Evolutionary conservation across 2,113 vertebrate species (phyloP).

Genomic region (Gavialis gangeticus): DNA sequence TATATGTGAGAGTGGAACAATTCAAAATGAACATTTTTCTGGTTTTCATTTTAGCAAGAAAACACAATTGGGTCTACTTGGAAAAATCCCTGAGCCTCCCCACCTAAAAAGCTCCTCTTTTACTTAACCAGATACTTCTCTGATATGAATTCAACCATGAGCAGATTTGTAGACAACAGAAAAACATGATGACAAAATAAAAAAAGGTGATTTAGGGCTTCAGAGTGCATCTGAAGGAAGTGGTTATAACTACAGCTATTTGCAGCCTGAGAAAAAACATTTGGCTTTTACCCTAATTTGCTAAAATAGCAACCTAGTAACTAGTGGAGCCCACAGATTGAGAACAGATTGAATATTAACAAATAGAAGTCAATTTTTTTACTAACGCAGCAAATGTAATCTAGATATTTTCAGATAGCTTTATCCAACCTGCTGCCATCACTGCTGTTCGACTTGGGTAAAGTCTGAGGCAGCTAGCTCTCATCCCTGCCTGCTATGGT

Average conservation of each 20-base stretch:
- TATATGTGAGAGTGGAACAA: slow-evolving; percentile 3
- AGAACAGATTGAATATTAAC: not conserved
- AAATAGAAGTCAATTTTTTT: not conserved
- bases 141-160: not conserved
- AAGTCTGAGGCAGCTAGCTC: not conserved
- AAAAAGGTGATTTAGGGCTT: not conserved
- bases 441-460: not conserved
- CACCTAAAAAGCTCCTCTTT: not conserved
- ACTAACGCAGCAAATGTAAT: not conserved
- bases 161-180: slow-evolving; percentile 17
- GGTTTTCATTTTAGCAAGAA: not conserved
- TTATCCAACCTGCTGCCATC: not conserved
- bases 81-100: slow-evolving; percentile 9
- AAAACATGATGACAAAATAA: slow-evolving; percentile 5
- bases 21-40: slow-evolving; percentile 14
- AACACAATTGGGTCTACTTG: slow-evolving; percentile 3
- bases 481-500: not conserved
- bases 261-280: not conserved
- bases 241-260: not conserved
- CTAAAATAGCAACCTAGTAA: not conserved
- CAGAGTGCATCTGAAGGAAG: not conserved
- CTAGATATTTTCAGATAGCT: not conserved
- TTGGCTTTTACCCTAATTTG: not conserved
- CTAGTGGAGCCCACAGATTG: not conserved
- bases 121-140: slow-evolving; percentile 32